Evolutionary conservation across 2,113 vertebrate species (phyloP).

Genomic region (Brachyhypopomus occidentalis): DNA sequence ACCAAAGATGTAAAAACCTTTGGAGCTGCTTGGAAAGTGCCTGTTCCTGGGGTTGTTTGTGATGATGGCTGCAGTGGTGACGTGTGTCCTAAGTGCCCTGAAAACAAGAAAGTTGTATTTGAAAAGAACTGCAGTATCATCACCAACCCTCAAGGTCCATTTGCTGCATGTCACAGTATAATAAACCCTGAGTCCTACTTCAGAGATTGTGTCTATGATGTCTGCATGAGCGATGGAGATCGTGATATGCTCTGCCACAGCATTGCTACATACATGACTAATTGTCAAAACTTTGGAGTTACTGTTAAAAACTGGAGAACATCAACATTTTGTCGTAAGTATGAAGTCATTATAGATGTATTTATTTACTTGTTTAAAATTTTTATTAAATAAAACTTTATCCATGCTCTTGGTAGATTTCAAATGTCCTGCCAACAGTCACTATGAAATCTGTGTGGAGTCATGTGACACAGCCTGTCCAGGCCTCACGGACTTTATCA

Average conservation of each 20-base stretch:
- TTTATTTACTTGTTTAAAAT: neutral
- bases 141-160: constrained; percentile 52
- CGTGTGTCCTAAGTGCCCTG: constrained; percentile 23
- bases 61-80: constrained; percentile 56
- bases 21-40: constrained; percentile 61
- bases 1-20: constrained; percentile 46
- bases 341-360: neutral
- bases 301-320: constrained; percentile 59
- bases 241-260: constrained; percentile 48
- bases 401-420: neutral
- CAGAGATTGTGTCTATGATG: constrained; percentile 62
- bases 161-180: constrained; percentile 57
- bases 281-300: constrained; percentile 56
- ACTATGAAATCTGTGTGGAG: neutral
- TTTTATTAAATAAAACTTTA: neutral
- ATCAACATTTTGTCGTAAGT: constrained; percentile 19
- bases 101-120: constrained; percentile 47
- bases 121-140: constrained; percentile 59
- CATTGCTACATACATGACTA: constrained; percentile 55
- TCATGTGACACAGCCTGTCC: constrained; percentile 68
- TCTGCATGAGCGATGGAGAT: constrained; percentile 48
- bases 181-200: constrained; percentile 61
- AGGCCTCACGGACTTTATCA: neutral
- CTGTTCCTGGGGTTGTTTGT: constrained; percentile 52
- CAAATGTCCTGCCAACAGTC: constrained; percentile 8